A percentile compares a stretch with the other conserved stretches of the same genome.
Evolutionary conservation across 1,140 invertebrate species (phyloP).

Genomic region (Drosophila teissieri): DNA sequence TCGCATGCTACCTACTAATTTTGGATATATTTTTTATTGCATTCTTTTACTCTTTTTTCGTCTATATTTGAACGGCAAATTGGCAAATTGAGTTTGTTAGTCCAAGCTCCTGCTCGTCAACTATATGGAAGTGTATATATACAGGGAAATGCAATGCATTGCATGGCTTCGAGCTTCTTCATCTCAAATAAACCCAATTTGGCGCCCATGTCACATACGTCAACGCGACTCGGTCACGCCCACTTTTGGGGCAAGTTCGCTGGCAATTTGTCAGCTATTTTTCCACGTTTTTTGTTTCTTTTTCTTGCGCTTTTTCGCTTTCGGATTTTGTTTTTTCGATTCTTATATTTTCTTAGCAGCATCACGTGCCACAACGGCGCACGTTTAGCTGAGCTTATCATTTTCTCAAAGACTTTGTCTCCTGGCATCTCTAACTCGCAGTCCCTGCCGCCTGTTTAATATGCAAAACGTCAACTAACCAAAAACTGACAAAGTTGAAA

Average conservation of each 20-base stretch:
- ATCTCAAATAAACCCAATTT: conserved; percentile 70
- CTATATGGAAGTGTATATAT: neutral
- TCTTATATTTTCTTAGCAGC: conserved; percentile 51
- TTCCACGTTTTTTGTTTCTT: conserved; percentile 32
- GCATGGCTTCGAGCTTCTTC: conserved; percentile 21
- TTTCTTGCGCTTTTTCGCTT: neutral
- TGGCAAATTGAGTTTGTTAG: conserved; percentile 73
- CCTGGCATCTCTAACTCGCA: conserved; percentile 25
- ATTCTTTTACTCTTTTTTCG: conserved; percentile 15
- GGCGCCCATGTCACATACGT: conserved; percentile 82
- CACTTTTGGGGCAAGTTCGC: conserved; percentile 48
- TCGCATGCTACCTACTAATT: conserved; percentile 71
- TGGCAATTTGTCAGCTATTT: conserved; percentile 76
- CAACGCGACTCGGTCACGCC: conserved; percentile 69
- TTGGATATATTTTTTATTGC: conserved; percentile 40
- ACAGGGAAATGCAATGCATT: conserved; percentile 22
- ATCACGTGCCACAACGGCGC: conserved; percentile 75
- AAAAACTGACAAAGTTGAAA: conserved; percentile 82
- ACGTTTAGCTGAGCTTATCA: conserved; percentile 83
- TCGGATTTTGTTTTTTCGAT: conserved; percentile 13
- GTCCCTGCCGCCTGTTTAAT: conserved; percentile 62
- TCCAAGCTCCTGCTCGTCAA: conserved; percentile 3
- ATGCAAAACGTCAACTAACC: conserved; percentile 78
- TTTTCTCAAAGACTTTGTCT: conserved; percentile 73
- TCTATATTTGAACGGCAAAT: conserved; percentile 56